These are phyloP conservation scores for Drosophila aldrichi DNA, from an alignment of 2,888 invertebrate species.

Conservation along the genomic window DNA sequence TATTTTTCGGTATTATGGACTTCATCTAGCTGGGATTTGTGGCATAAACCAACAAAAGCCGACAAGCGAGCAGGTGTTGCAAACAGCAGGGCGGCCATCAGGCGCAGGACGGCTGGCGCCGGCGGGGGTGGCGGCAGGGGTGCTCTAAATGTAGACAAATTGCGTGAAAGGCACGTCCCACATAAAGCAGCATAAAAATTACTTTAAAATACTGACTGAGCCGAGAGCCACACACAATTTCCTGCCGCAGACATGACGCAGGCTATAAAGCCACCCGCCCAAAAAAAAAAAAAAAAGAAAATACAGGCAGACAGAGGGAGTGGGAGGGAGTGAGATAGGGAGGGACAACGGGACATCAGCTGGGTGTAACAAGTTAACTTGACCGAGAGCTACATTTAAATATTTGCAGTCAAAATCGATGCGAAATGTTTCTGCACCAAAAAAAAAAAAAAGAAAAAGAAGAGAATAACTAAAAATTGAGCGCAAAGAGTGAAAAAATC, in stretches of 20 bases:
- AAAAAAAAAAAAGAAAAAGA: not conserved
- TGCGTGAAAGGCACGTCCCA: constrained; percentile 63
- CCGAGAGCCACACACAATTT: constrained; percentile 30
- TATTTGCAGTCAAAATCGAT: not conserved
- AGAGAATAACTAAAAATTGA: too few species aligned
- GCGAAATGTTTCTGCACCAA: not conserved
- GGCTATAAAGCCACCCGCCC: not conserved
- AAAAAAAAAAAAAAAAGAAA: not conserved
- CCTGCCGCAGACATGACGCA: constrained; percentile 19
- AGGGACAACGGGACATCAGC: constrained; percentile 12
- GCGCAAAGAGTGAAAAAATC: not conserved
- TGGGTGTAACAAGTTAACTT: constrained; percentile 23
- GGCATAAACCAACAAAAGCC: constrained; percentile 58
- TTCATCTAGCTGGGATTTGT: constrained; percentile 60
- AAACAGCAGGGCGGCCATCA: not conserved
- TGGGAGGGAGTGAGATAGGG: not conserved
- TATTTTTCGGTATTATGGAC: constrained; percentile 64
- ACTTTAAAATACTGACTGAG: constrained; percentile 45
- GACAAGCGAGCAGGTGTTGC: constrained; percentile 30
- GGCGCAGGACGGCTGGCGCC: not conserved
- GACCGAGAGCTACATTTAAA: constrained; percentile 1
- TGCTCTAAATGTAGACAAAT: constrained; percentile 61
- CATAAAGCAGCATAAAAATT: constrained; percentile 59
- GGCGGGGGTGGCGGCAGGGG: not conserved
- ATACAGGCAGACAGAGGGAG: not conserved